Base-by-base conservation (phyloP, 2,113 vertebrate species). In the Potamarius usumacintae region DNA sequence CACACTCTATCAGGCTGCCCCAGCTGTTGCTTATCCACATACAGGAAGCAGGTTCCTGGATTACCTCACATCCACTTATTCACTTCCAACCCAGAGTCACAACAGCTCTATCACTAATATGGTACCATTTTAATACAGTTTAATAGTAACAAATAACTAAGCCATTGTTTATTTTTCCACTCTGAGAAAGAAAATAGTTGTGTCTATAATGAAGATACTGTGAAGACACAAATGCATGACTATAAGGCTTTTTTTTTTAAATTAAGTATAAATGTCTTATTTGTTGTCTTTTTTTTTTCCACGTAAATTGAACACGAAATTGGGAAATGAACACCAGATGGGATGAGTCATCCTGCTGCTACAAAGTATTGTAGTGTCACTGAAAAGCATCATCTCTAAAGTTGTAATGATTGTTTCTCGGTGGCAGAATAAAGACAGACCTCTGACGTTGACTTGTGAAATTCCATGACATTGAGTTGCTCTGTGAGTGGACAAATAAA, bases 41-140 rank as follows among this genome's bases (percentile, higher is more conserved):
- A 76, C 92, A 91, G 92, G 92, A 94, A 94, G 78, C 81, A 62
- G 30, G 82, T 91, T 92, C 91, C 92, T 92, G 92, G 89, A 90
- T 92, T 92, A 90, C 91, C 90, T 91, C 89, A 88, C 89, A 89
- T 92, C 88, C 86, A 89, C 88, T 74, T n/a, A 65, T 87, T 85
- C 78, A 87, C 87, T 82, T 91, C 58, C 20, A 60, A 30, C 76
- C 48, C 8, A 71, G 9, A 89, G 65, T 50, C 83, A 89, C 85
- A 86, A 88, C 85, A 88, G 50, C 50, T 53, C n/a, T 50, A 34
- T 50, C 84, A 88, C 57, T 74, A 65, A 78, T 88, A 30, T 83
- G 58, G 86, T 65, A 48, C 88, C 92, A 92, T 92, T 93, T 93
- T 91, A 22, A 74, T 60, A 88, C 27, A 85, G 60, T 77, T 78